These are phyloP conservation scores for Enteromius argenteus DNA, from an alignment of 2,797 vertebrate genomes.

Conservation along the genomic window DNA sequence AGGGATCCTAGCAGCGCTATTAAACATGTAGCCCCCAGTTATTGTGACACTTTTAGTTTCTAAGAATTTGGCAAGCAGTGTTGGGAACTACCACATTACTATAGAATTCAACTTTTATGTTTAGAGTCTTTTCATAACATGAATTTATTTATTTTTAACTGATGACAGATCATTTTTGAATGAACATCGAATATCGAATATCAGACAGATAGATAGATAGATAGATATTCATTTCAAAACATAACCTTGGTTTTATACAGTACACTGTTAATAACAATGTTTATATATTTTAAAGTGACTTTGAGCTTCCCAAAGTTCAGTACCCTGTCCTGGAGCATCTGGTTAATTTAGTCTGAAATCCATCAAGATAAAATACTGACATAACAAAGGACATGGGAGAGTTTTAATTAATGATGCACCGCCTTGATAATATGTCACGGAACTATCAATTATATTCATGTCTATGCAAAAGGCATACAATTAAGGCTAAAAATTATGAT, in stretches of 20 bases:
- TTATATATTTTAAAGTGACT: neutral
- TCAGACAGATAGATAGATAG: neutral
- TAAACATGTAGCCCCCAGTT: neutral
- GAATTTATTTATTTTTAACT: neutral
- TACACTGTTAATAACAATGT: no score
- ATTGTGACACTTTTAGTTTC: neutral
- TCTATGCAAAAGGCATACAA: neutral
- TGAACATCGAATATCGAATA: neutral
- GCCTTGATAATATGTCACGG: constrained; percentile 2
- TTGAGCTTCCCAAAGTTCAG: neutral
- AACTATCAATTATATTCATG: constrained; percentile 9
- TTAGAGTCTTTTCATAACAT: neutral
- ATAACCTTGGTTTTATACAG: no score
- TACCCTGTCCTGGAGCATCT: neutral
- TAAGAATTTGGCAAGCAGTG: neutral
- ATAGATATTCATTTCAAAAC: neutral
- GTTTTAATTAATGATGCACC: constrained; percentile 2
- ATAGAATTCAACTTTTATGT: neutral
- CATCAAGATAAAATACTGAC: constrained; percentile 14
- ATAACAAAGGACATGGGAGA: neutral
- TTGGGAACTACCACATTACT: neutral
- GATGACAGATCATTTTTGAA: neutral
- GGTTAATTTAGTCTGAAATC: constrained; percentile 1
- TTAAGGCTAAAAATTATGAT: neutral
- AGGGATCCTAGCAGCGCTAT: neutral